Evolutionary conservation across 2,797 vertebrate genomes (phyloP).

Genomic region (Calcarius lapponicus): DNA sequence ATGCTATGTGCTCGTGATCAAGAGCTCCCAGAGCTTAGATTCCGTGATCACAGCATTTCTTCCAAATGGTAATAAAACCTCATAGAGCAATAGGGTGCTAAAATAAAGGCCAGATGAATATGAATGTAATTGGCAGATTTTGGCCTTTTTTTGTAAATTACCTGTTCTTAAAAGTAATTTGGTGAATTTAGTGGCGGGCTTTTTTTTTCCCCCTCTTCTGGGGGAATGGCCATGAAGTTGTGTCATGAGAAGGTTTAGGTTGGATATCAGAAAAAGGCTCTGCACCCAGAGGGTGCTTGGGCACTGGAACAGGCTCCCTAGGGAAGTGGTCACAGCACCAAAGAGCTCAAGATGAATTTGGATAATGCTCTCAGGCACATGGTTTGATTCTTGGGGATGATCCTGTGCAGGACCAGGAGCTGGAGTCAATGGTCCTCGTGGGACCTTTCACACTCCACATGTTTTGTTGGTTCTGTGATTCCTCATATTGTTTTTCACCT

Average conservation of each 20-base stretch:
- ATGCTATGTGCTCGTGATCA: background rate
- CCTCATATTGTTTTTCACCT: background rate
- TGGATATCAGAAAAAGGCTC: background rate
- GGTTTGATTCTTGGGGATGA: background rate
- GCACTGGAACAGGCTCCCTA: background rate
- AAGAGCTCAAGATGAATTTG: background rate
- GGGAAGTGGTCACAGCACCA: background rate
- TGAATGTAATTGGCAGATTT: background rate
- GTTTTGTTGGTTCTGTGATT: background rate
- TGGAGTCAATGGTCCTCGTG: background rate
- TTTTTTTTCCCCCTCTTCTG: background rate
- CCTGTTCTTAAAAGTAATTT: background rate
- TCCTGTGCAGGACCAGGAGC: background rate
- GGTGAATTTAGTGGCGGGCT: background rate
- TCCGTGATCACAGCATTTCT: background rate
- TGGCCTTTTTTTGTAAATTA: background rate
- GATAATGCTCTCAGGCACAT: background rate
- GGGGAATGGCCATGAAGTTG: background rate
- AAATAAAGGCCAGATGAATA: background rate
- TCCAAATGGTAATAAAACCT: background rate
- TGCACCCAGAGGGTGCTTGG: background rate
- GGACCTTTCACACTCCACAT: background rate
- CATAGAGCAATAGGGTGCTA: background rate
- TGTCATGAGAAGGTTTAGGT: background rate
- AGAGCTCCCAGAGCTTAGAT: background rate